Base-by-base conservation (phyloP, 2,113 vertebrate species). In the Propithecus coquereli region DNA sequence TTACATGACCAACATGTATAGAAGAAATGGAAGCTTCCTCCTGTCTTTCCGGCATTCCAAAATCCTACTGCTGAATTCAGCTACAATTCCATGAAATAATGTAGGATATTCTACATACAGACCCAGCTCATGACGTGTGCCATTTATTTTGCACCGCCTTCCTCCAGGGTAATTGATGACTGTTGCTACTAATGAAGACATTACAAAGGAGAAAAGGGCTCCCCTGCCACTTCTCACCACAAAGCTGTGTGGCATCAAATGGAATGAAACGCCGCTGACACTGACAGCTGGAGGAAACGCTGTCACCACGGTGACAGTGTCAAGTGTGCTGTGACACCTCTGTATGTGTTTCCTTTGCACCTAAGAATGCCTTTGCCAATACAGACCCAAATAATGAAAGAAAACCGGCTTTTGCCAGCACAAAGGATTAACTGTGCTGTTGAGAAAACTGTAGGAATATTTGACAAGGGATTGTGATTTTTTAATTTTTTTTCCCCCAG, bases 231-330 rank as follows among this genome's bases (percentile, higher is more conserved):
- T 22, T 73, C 85, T 95, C 57, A n/a, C 81, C 83, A 70, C 43
- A 16, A 63, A 81, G 80, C 65, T 76, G 91, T 88, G 87, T 43
- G 91, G 85, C 94, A 96, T 71, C 54, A 47, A 82, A 86, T 32
- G 81, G 82, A 68, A 74, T 43, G 6, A 71, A 47, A 30, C 43
- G 47, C 83, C 94, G 95, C 89, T 95, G 70, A 97, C 97, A 96
- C 73, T 93, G 91, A 98, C 92, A 96, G 76, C 81, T 81, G 90
- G 93, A 95, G 97, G 94, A 85, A 98, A 95, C 40, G 61, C 59
- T n/a, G 25, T 71, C 61, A 88, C 65, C 23, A 59, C 83, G 47
- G 79, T 90, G 91, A 65, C 50, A 71, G 50, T 50, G 77, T 92
- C 97, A 65, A 88, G 82, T 54, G 25, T 57, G 40, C 17, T 59